Evolutionary conservation across 2,113 vertebrate genomes (phyloP).

Genomic region (Mastomys coucha): DNA sequence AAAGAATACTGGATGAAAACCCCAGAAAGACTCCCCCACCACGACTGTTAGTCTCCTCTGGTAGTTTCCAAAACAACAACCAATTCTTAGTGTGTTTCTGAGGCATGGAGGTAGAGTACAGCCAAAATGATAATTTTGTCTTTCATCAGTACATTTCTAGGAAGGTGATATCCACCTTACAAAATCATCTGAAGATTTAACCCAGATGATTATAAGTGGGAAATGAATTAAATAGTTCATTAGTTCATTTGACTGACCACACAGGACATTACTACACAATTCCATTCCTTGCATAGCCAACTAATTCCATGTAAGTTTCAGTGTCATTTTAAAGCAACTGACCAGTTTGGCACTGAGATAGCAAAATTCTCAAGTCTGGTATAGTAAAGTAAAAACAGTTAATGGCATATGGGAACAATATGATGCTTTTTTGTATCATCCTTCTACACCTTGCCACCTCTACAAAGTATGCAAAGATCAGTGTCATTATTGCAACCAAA

Average conservation of each 20-base stretch:
- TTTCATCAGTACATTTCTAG: slow-evolving; percentile 55
- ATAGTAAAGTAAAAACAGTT: neutral
- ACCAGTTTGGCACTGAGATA: slow-evolving; percentile 34
- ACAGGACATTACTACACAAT: slow-evolving; percentile 6
- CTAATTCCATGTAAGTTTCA: slow-evolving; percentile 43
- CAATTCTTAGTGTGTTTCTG: slow-evolving; percentile 18
- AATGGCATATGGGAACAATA: neutral
- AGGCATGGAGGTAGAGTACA: neutral
- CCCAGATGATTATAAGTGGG: slow-evolving; percentile 21
- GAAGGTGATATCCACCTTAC: slow-evolving; percentile 39
- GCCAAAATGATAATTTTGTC: slow-evolving; percentile 38
- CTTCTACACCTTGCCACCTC: neutral
- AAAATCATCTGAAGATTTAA: slow-evolving; percentile 55
- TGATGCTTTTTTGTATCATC: neutral
- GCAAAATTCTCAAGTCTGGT: slow-evolving; percentile 36
- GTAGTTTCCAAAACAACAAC: slow-evolving; percentile 30
- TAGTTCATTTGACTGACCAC: slow-evolving; percentile 43
- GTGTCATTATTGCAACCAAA: neutral
- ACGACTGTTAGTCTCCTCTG: neutral
- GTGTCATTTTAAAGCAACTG: slow-evolving; percentile 39
- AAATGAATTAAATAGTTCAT: slow-evolving; percentile 53
- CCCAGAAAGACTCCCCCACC: slow-evolving; percentile 9
- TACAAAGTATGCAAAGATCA: slow-evolving; percentile 8
- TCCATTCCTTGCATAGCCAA: slow-evolving; percentile 20
- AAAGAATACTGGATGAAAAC: neutral